Percentiles rank a stretch among this genome's conserved stretches.
Evolutionary conservation across 2,888 invertebrate species (phyloP).

Genomic region (Incurvaria masculella): DNA sequence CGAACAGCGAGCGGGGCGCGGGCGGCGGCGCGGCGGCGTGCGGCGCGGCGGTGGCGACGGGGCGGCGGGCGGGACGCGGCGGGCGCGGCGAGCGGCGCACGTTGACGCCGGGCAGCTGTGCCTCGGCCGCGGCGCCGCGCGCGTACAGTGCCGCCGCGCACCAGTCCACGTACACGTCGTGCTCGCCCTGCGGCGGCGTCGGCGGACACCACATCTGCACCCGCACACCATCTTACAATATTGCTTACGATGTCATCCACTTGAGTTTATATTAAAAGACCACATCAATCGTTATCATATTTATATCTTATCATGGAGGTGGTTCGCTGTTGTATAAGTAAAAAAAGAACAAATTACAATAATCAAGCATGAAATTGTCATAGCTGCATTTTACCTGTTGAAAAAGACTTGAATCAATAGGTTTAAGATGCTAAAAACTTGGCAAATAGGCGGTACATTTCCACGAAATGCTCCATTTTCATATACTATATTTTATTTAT

Average conservation of each 20-base stretch:
- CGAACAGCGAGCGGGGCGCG: slow-evolving; percentile 83
- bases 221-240: slow-evolving; percentile 5
- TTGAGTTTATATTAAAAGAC: not conserved
- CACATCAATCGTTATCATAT: not conserved
- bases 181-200: slow-evolving; percentile 91
- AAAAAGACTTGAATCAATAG: no score
- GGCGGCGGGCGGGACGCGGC: slow-evolving; percentile 67
- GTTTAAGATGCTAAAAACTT: no score
- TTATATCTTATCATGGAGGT: not conserved
- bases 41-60: slow-evolving; percentile 54
- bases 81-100: slow-evolving; percentile 71
- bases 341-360: no score
- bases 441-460: no score
- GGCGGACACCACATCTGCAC: slow-evolving; percentile 94
- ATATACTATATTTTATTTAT: no score
- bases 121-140: slow-evolving; percentile 66
- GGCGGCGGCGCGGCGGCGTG: slow-evolving; percentile 60
- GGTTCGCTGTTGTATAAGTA: not conserved
- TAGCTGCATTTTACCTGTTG: no score
- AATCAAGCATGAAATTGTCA: no score
- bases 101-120: slow-evolving; percentile 76
- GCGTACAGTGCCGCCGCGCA: slow-evolving; percentile 86
- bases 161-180: slow-evolving; percentile 87
- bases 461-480: no score
- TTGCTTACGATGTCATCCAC: no score